These are phyloP conservation scores for Sarcophaga caerulescens DNA, from an alignment of 2,888 invertebrate species.

Conservation along the genomic window DNA sequence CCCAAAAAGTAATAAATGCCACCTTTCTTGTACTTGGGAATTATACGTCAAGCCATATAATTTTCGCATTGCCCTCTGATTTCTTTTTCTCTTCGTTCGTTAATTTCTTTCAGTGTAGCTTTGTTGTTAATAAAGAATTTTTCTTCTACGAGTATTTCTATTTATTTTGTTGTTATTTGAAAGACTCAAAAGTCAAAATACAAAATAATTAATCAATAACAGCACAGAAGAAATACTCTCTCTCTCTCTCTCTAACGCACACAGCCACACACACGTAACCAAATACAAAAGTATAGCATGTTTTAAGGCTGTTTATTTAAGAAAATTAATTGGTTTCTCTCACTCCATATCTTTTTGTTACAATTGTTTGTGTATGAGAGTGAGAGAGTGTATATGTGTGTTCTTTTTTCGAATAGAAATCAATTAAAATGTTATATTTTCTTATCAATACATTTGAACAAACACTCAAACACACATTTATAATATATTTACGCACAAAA, in stretches of 20 bases:
- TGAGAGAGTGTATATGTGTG: too few relatives aligned
- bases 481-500: too few relatives aligned
- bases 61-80: too few relatives aligned
- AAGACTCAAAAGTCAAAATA: neutral
- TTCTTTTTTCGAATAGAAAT: neutral
- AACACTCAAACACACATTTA: too few relatives aligned
- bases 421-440: neutral
- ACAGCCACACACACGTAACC: neutral
- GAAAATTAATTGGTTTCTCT: neutral
- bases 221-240: too few relatives aligned
- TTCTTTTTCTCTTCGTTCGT: too few relatives aligned
- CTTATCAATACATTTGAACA: neutral
- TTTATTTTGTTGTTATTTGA: neutral
- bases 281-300: neutral
- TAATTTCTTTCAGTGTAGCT: neutral
- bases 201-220: neutral
- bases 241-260: too few relatives aligned
- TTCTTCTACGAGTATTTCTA: neutral
- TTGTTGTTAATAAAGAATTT: neutral
- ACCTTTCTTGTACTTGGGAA: too few relatives aligned
- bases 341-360: neutral
- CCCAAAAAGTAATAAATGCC: too few relatives aligned
- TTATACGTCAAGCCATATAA: too few relatives aligned
- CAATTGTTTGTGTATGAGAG: too few relatives aligned
- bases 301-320: neutral